phyloP scores from a whole-genome alignment of 2,113 vertebrate genomes.

The Indri indri region DNA sequence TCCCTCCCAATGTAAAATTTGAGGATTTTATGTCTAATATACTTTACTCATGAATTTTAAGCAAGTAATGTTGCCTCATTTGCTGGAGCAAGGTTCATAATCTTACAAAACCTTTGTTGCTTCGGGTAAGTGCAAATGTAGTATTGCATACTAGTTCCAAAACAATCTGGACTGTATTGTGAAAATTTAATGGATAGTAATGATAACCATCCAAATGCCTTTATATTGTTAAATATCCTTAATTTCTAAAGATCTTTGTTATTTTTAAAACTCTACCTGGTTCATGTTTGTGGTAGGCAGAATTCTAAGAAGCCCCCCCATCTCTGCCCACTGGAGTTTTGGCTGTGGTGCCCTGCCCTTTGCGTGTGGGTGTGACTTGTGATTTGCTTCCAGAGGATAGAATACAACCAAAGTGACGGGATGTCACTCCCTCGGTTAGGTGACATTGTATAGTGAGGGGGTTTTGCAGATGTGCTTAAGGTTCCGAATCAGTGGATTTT shows the following conservation, averaged over 20 bases:
- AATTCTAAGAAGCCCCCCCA: no score
- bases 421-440: neutral
- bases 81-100: neutral
- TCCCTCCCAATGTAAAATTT: neutral
- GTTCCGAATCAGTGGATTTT: neutral
- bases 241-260: no score
- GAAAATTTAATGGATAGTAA: neutral
- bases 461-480: neutral
- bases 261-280: no score
- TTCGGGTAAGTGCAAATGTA: neutral
- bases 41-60: neutral
- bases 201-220: neutral
- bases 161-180: neutral
- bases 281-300: no score
- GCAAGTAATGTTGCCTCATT: neutral
- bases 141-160: neutral
- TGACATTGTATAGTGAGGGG: neutral
- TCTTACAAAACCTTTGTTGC: neutral
- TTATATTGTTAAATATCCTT: no score
- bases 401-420: neutral
- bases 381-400: neutral
- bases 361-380: neutral
- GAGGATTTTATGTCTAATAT: neutral
- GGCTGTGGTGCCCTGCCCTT: neutral
- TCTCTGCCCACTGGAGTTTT: no score